These are phyloP conservation scores for Drosophila pachea DNA, from an alignment of 1,140 invertebrate species.

Conservation along the genomic window DNA sequence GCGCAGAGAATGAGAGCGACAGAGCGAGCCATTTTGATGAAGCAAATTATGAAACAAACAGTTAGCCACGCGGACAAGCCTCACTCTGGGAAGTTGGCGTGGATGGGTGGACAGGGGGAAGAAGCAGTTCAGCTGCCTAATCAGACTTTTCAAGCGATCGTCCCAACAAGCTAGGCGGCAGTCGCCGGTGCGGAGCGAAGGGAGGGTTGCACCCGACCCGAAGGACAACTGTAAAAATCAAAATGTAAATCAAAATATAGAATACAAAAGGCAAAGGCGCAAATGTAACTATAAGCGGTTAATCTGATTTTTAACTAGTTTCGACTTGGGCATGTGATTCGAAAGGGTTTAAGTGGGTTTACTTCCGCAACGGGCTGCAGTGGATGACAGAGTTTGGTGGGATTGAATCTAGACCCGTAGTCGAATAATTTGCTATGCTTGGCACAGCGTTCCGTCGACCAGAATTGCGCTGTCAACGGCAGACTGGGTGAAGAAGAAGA, in stretches of 20 bases:
- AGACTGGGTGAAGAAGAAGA: no score
- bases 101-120: neutral
- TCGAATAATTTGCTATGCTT: no score
- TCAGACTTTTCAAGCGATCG: constrained; percentile 69
- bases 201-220: constrained; percentile 7
- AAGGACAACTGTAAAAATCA: constrained; percentile 40
- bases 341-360: constrained; percentile 10
- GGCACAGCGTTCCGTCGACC: no score
- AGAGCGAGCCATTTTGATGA: constrained; percentile 50
- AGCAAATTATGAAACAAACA: constrained; percentile 68
- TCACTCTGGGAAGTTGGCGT: constrained; percentile 3
- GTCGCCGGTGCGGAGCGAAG: no score
- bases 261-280: neutral
- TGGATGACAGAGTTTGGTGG: no score
- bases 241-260: constrained; percentile 14
- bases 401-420: no score
- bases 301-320: constrained; percentile 18
- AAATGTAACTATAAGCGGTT: no score
- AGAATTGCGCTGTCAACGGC: no score
- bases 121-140: constrained; percentile 41
- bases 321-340: constrained; percentile 41
- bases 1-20: neutral
- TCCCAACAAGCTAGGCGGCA: no score
- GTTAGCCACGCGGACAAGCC: constrained; percentile 61
- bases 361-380: neutral